A percentile compares a stretch with the other conserved stretches of the same genome.
Evolutionary conservation across 2,113 vertebrate species (phyloP).

Genomic region (Eubucco bourcierii): DNA sequence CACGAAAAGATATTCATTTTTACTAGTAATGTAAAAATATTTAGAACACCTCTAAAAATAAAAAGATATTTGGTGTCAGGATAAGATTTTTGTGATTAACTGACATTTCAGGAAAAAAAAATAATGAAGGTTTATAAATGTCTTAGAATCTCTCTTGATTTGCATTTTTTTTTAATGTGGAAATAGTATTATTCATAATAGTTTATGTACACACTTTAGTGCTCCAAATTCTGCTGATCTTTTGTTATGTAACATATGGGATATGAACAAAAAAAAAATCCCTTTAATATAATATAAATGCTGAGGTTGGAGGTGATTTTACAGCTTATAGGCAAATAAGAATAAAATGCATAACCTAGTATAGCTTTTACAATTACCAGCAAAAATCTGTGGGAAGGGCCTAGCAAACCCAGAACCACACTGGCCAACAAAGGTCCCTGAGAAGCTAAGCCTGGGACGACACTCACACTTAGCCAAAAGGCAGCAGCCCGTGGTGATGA

Average conservation of each 20-base stretch:
- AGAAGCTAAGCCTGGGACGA: fast-evolving
- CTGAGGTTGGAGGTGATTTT: not conserved
- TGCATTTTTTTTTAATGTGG: fast-evolving
- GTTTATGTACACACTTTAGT: not conserved
- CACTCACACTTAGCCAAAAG: not conserved
- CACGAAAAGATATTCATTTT: not conserved
- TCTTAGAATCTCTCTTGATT: not conserved
- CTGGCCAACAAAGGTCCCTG: not conserved
- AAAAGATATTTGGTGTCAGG: not conserved
- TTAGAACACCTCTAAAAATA: not conserved
- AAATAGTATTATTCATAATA: not conserved
- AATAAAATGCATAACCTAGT: not conserved
- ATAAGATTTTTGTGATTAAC: not conserved
- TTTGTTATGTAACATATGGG: not conserved
- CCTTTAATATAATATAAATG: not conserved
- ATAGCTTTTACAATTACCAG: not conserved
- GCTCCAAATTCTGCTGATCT: not conserved
- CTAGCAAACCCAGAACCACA: fast-evolving
- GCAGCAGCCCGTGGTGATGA: not conserved
- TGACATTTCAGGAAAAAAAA: not conserved
- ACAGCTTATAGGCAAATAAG: not conserved
- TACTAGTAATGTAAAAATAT: not conserved
- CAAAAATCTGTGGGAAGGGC: not conserved
- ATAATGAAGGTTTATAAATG: not conserved
- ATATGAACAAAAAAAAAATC: not conserved